Base-by-base conservation (phyloP, 2,113 vertebrate species). In the Falco punctatus region DNA sequence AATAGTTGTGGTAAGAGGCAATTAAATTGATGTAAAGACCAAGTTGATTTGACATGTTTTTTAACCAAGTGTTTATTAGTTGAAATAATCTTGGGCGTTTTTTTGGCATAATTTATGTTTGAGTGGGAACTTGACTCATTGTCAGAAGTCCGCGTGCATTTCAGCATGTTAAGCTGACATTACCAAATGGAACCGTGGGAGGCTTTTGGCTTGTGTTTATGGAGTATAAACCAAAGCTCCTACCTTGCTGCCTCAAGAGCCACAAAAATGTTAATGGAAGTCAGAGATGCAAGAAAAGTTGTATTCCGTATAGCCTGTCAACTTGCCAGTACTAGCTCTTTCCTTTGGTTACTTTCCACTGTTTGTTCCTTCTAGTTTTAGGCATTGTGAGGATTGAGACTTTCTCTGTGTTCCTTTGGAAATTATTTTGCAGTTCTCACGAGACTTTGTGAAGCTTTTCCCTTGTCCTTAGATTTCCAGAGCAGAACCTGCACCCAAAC, bases 61-160 rank as follows among this genome's bases (percentile, higher is more conserved):
- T 94, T 94, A 92, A 96, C 81, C 92, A 93, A 86, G 78, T 95
- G 94, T 96, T 96, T 97, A 94, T 96, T 97, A 93, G 89, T 88
- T 94, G 86, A 96, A 97, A 97, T 96, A 95, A 97, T 96, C 88
- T 91, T 92, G 85, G 86, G 64, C 26, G 61, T 14, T 72, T 96
- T 96, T 93, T 95, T 97, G 94, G 93, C 91, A 46, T 73, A 73
- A 86, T 86, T 93, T 91, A 59, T 90, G 52, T 92, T 80, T 90
- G 90, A 94, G 91, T 97, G 92, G 92, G 97, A 96, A 88, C 73
- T 75, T 95, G 91, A 97, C 66, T 97, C 82, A 90, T 87, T 95
- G 84, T 97, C 94, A 91, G 83, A 92, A 88, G 66, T 78, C 92
- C 94, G 82, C 81, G 51, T 93, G 52, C 70, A 87, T 94, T 95